Base-by-base conservation (phyloP, 2,797 vertebrate genomes). In the Aphelocoma californica region DNA sequence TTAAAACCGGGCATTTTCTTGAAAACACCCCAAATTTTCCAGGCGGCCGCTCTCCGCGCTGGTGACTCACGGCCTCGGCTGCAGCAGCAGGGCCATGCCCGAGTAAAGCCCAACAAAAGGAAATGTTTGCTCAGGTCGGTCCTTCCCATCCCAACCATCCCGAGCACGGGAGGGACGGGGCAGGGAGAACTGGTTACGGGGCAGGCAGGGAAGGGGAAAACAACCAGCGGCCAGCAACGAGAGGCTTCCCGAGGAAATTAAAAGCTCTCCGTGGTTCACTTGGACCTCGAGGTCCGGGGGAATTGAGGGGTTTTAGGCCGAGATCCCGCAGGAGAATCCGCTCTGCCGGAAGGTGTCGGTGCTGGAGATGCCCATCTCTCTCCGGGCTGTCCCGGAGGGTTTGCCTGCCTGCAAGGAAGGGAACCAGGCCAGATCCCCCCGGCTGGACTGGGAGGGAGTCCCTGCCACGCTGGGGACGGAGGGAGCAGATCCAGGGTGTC, bases 131-230 rank as follows among this genome's bases (percentile, higher is more conserved):
- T 91, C 86, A 65, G 70, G 70, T 38, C 4, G 2, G 57, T 92
- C 79, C 79, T 93, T 94, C 94, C 91, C 85, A 88, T 51, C 91
- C 16, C 60, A 93, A 47, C 85, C 66, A 62, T 85, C 47, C 95
- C 1, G 6, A 48, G 83, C n/a, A 56, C 6, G 0, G 51, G 42
- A 62, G 65, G 48, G 58, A 72, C 44, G 14, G 66, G 42, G 86
- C 95, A 92, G 81, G 95, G 95, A 95, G 80, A 96, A 93, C 96
- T 83, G 89, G 89, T 96, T 94, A 60, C 78, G 90, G 92, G 82
- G 87, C 75, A 86, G 42, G 64, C 71, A 44, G 75, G 65, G 60
- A 82, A 64, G 60, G 71, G 71, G 67, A 48, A 67, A 69, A 17
- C 67, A 57, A 6, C 23, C 88, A 31, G 23, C 58, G 57, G 45